A percentile compares a stretch with the other conserved stretches of the same genome.
Evolutionary conservation across 1,140 invertebrate species (phyloP).

Genomic region (Chrysopa pallens): DNA sequence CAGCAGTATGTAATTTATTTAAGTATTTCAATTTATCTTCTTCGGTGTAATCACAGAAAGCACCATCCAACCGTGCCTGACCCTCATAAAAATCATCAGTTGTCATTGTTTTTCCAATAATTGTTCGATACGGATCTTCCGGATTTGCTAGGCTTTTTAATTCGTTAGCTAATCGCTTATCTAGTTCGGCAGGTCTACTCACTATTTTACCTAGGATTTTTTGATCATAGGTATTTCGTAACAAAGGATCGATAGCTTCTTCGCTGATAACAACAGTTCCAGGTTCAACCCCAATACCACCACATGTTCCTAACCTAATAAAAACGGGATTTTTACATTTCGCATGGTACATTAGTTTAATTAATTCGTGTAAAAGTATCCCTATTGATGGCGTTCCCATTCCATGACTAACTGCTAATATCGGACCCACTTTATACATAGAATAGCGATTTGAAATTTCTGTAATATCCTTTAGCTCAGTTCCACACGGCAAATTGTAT

Average conservation of each 20-base stretch:
- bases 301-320: constrained; percentile 66
- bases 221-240: constrained; percentile 30
- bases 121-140: constrained; percentile 70
- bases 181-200: constrained; percentile 62
- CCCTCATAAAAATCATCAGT: constrained; percentile 97
- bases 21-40: constrained; percentile 82
- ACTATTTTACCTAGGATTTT: constrained; percentile 76
- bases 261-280: constrained; percentile 59
- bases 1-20: constrained; percentile 49
- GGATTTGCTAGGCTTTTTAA: constrained; percentile 50
- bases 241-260: constrained; percentile 44
- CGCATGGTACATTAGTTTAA: constrained; percentile 64
- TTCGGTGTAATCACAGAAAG: constrained; percentile 87
- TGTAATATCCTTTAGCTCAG: constrained; percentile 74
- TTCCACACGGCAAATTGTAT: constrained; percentile 74
- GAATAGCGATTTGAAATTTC: constrained; percentile 85
- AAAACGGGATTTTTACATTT: constrained; percentile 51
- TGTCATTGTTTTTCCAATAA: constrained; percentile 86
- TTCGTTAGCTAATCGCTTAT: constrained; percentile 60
- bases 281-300: constrained; percentile 52
- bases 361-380: constrained; percentile 62
- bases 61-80: constrained; percentile 90
- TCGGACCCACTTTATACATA: constrained; percentile 95
- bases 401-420: constrained; percentile 75
- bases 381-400: constrained; percentile 66